Evolutionary conservation across 1,140 invertebrate genomes (phyloP).

Genomic region (Euglossa dilemma): DNA sequence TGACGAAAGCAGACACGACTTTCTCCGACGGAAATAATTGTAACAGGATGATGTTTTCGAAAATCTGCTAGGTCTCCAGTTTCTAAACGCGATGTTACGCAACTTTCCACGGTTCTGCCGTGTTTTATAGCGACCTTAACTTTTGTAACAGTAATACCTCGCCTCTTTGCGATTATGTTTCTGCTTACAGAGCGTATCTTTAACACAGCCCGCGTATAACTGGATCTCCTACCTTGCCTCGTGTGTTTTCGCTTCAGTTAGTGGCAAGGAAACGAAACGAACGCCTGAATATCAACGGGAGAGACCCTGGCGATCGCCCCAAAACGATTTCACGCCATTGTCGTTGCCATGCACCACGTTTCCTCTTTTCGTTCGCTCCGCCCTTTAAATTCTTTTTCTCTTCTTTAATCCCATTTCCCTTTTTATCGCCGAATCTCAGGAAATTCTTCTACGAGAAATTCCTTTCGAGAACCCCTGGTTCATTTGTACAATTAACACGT

Average conservation of each 20-base stretch:
- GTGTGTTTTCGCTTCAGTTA: slow-evolving; percentile 56
- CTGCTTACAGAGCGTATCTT: slow-evolving; percentile 67
- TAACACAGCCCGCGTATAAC: slow-evolving; percentile 57
- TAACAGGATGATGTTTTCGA: background rate
- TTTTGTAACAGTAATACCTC: slow-evolving; percentile 55
- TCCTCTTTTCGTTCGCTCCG: background rate
- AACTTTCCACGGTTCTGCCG: slow-evolving; percentile 5
- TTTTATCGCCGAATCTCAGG: background rate
- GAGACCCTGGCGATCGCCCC: background rate
- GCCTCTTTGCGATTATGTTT: slow-evolving; percentile 64
- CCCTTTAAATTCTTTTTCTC: too few relatives aligned
- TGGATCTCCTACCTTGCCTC: slow-evolving; percentile 49
- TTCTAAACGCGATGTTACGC: slow-evolving; percentile 17
- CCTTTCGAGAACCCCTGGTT: background rate
- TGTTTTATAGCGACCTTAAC: slow-evolving; percentile 48
- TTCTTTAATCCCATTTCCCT: background rate
- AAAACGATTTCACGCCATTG: slow-evolving; percentile 13
- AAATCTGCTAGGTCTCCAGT: background rate
- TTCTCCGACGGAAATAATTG: too few relatives aligned
- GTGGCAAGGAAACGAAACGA: slow-evolving; percentile 18
- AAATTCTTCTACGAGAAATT: background rate
- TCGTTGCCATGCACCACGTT: background rate
- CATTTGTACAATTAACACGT: background rate
- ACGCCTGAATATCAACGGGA: background rate
- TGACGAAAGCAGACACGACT: background rate